phyloP scores from a whole-genome alignment of 2,797 vertebrate species.

The Pogonophryne albipinna region DNA sequence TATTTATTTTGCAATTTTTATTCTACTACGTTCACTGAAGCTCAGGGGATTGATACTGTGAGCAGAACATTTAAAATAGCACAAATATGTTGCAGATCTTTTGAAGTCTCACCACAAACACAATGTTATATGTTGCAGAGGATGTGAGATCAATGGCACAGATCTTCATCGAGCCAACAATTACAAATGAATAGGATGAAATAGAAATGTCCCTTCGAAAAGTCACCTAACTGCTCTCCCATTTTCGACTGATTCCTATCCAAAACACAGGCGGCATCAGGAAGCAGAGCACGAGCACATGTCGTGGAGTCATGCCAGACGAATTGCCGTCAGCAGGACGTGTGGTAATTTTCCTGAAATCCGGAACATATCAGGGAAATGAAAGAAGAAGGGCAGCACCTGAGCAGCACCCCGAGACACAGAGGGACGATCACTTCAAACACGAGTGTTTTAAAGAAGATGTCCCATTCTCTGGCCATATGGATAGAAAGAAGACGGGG shows the following conservation, averaged over 20 bases:
- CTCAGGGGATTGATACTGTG: neutral
- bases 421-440: slow-evolving; percentile 47
- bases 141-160: slow-evolving; percentile 29
- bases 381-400: slow-evolving; percentile 61
- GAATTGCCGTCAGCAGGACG: slow-evolving; percentile 38
- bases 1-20: slow-evolving; percentile 41
- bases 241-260: slow-evolving; percentile 1
- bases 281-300: slow-evolving; percentile 14
- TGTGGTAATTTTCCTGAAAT: slow-evolving; percentile 64
- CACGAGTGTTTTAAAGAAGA: slow-evolving; percentile 63
- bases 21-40: neutral
- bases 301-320: slow-evolving; percentile 37
- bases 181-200: slow-evolving; percentile 40
- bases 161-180: slow-evolving; percentile 40
- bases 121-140: neutral
- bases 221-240: neutral
- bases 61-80: slow-evolving; percentile 47
- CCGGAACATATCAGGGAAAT: slow-evolving; percentile 62
- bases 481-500: slow-evolving; percentile 20
- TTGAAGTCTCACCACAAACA: slow-evolving; percentile 9
- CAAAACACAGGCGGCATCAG: slow-evolving; percentile 22
- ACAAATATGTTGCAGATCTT: neutral
- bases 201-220: slow-evolving; percentile 19
- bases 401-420: slow-evolving; percentile 64
- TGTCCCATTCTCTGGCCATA: slow-evolving; percentile 39